phyloP scores from a whole-genome alignment of 2,888 invertebrate genomes.

The Epirrhoe tristata region DNA sequence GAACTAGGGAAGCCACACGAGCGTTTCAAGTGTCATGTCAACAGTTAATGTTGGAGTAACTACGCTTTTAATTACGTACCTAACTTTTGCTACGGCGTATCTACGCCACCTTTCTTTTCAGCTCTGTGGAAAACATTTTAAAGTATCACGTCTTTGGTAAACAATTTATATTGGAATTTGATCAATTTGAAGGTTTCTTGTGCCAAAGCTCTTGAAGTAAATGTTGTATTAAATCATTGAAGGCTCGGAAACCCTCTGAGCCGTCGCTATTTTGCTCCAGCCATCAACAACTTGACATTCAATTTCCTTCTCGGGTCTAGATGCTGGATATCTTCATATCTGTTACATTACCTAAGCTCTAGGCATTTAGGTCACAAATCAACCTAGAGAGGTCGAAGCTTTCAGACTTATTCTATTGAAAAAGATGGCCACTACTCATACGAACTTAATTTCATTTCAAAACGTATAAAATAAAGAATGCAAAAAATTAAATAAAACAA shows the following conservation, averaged over 20 bases:
- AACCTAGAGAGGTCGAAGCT: background rate
- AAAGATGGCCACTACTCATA: no score
- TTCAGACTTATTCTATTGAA: no score
- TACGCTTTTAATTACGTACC: no score
- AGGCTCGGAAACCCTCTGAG: constrained; percentile 4
- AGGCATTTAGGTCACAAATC: background rate
- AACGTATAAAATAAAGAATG: no score
- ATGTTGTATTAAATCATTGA: constrained; percentile 4
- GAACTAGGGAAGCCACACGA: no score
- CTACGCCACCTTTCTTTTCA: no score
- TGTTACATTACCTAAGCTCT: background rate
- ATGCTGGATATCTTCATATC: background rate
- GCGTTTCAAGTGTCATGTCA: no score
- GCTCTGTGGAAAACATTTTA: no score
- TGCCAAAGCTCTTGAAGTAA: background rate
- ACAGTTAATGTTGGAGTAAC: no score
- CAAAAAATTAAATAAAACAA: no score
- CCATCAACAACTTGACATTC: constrained; percentile 15
- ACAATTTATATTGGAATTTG: background rate
- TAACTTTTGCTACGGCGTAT: no score
- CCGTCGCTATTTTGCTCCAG: background rate
- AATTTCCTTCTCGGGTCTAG: constrained; percentile 14
- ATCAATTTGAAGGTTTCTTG: background rate
- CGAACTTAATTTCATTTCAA: no score
- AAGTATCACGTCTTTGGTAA: background rate